These are phyloP conservation scores for Hyles lineata DNA, from an alignment of 2,888 invertebrate species.

Conservation along the genomic window DNA sequence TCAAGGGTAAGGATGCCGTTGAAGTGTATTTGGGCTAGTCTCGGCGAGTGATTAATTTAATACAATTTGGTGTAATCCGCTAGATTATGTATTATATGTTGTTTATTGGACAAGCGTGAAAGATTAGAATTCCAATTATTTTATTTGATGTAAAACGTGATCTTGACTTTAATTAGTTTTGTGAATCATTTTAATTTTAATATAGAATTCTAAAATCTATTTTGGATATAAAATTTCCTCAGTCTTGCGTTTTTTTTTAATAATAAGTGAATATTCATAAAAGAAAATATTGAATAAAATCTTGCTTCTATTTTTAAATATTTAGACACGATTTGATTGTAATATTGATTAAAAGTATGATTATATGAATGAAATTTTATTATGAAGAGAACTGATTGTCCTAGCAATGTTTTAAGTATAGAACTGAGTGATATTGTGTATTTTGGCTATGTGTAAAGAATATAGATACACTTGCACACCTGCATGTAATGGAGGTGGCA, in stretches of 20 bases:
- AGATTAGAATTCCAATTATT: background rate
- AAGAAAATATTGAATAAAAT: background rate
- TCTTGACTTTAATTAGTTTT: no score
- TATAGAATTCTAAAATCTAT: no score
- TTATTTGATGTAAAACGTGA: no score
- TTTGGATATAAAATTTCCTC: background rate
- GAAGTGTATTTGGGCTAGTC: constrained; percentile 21
- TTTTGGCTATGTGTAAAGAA: constrained; percentile 13
- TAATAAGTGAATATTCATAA: background rate
- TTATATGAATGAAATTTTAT: background rate
- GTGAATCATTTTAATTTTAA: no score
- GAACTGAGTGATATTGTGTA: background rate
- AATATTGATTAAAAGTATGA: background rate
- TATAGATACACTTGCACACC: constrained; percentile 39
- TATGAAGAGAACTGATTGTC: background rate
- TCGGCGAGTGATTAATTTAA: constrained; percentile 5
- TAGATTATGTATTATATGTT: background rate
- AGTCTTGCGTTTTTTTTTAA: background rate
- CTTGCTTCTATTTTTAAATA: background rate
- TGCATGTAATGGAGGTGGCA: constrained; percentile 54
- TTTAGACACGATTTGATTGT: background rate
- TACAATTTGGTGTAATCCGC: constrained; percentile 21
- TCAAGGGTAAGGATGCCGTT: constrained; percentile 64
- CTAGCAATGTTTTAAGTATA: background rate
- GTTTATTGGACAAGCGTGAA: background rate